Conservation (phyloP, 2,888 invertebrate species). For the Drosophila bunnanda region DNA sequence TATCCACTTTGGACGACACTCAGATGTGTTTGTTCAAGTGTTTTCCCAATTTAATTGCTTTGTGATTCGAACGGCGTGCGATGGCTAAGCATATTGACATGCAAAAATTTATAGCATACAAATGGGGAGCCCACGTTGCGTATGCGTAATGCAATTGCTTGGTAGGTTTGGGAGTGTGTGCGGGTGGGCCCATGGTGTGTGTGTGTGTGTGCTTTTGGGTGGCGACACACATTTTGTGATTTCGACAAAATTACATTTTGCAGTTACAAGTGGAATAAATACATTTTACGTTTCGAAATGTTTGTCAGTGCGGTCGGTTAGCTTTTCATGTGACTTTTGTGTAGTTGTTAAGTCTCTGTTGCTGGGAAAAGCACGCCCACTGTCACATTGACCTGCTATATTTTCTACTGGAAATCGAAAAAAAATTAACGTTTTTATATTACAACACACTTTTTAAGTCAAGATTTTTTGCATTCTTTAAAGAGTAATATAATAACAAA, state of each 20-base stretch:
- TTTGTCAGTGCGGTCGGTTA: slow-evolving; percentile 24
- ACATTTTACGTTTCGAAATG: slow-evolving; percentile 48
- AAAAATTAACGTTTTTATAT: not conserved
- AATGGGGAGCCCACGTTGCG: slow-evolving; percentile 36
- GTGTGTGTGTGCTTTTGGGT: slow-evolving; percentile 3
- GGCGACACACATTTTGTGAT: slow-evolving; percentile 37
- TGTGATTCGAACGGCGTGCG: not conserved
- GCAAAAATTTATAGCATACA: slow-evolving; percentile 45
- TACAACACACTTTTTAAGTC: accelerated
- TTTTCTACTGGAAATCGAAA: no score
- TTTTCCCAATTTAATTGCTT: slow-evolving; percentile 63
- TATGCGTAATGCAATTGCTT: slow-evolving; percentile 50
- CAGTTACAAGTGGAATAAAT: slow-evolving; percentile 59
- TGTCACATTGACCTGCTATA: no score
- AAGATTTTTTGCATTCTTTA: not conserved
- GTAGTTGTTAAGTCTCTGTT: slow-evolving; percentile 10
- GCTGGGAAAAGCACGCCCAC: not conserved
- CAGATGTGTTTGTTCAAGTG: slow-evolving; percentile 36
- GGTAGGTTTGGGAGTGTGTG: not conserved
- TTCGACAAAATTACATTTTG: slow-evolving; percentile 60
- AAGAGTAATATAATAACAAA: not conserved
- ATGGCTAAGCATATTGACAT: slow-evolving; percentile 56
- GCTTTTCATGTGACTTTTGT: slow-evolving; percentile 16
- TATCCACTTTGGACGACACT: slow-evolving; percentile 24
- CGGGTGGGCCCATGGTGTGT: not conserved